Base-by-base conservation (phyloP, 2,888 invertebrate species). In the Hedya salicella region DNA sequence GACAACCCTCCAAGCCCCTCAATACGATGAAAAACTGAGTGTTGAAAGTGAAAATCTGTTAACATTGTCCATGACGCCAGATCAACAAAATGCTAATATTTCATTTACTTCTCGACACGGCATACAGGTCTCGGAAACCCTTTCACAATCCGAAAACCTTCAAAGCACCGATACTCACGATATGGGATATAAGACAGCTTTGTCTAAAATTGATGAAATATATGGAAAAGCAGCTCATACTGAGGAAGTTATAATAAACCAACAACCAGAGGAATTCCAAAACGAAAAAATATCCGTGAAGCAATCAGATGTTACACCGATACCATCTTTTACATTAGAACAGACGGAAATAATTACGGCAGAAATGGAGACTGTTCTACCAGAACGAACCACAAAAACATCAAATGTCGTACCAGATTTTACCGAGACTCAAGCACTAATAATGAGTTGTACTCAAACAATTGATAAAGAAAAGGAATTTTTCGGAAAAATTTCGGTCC, bases 41-140 rank as follows among this genome's bases (percentile, higher is more conserved):
- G 89, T 93, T 44, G 95, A 96, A 83, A 93, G 90, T 71, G 96
- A 95, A 86, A 83, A 87, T 40, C 73, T 78, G 44, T 86, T 94
- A 62, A 72, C 75, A 36, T 75, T 87, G 67, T 65, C 75, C 40
- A 69, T 70, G n/a, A 74, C 77, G 67, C 94, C 94, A 16, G 89
- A 91, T 49, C 70, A 81, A 67, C 91, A 91, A 76, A 83, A 71
- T 62, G 93, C 93, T 11, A 81, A 83, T 50, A 64, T 91, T 53
- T 80, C 86, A 44, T 73, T 94, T 14, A 82, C 81, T 60, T 85
- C 90, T 40, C 88, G 89, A 69, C 91, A 93, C 74, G 91, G 93
- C 30, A 78, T 95, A 11, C 84, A 92, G 71, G 89, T 93, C 46
- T 91, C 91, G 5, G 94, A 95, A 88, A 88, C 92, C 32, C 72